Evolutionary conservation across 1,140 invertebrate species (phyloP).

Genomic region (Drosophila nasuta): DNA sequence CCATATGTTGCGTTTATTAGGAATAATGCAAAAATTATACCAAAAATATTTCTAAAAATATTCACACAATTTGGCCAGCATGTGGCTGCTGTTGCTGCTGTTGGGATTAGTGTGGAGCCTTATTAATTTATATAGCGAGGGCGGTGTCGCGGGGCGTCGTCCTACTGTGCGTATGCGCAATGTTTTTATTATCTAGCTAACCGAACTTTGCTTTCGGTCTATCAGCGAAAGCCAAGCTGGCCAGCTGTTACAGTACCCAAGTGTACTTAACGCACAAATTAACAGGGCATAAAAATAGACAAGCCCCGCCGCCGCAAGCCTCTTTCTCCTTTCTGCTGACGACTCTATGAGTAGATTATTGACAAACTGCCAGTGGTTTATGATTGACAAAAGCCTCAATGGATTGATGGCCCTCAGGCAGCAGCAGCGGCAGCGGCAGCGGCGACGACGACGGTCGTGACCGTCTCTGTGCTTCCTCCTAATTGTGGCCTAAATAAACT

Average conservation of each 20-base stretch:
- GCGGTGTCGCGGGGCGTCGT: not conserved
- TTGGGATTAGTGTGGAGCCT: slow-evolving; percentile 51
- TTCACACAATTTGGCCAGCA: slow-evolving; percentile 63
- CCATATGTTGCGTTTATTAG: slow-evolving; percentile 72
- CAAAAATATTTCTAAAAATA: slow-evolving; percentile 57
- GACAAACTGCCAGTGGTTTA: slow-evolving; percentile 56
- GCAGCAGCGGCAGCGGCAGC: not conserved
- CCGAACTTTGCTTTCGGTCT: slow-evolving; percentile 13
- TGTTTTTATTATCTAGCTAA: slow-evolving; percentile 51
- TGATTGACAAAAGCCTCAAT: slow-evolving; percentile 70
- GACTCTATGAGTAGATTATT: slow-evolving; percentile 31
- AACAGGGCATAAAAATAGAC: slow-evolving; percentile 73
- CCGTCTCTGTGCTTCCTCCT: slow-evolving; percentile 33
- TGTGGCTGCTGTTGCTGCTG: slow-evolving; percentile 44
- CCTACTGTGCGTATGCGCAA: slow-evolving; percentile 64
- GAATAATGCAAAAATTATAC: slow-evolving; percentile 77
- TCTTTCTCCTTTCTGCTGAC: not conserved
- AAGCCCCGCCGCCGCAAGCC: not conserved
- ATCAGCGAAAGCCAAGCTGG: slow-evolving; percentile 23
- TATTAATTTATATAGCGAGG: slow-evolving; percentile 31
- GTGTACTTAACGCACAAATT: slow-evolving; percentile 70
- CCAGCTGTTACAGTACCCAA: slow-evolving; percentile 72
- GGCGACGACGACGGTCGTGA: not conserved
- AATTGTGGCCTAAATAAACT: slow-evolving; percentile 68
- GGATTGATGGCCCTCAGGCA: slow-evolving; percentile 59